Evolutionary conservation across 2,113 vertebrate genomes (phyloP).

Genomic region (Numida meleagris): DNA sequence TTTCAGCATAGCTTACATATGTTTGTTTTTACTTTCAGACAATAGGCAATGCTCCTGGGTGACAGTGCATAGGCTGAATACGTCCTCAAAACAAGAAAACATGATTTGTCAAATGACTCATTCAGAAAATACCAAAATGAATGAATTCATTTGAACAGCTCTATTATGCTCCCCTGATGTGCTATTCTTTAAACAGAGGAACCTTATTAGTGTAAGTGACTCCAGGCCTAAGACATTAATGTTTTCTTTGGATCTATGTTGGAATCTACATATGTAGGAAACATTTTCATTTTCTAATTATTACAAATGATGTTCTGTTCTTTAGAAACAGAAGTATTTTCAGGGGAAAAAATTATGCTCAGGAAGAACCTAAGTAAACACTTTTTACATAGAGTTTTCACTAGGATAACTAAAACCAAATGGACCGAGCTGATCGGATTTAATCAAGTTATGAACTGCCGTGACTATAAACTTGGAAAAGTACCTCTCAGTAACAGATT

Average conservation of each 20-base stretch:
- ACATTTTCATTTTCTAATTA: slow-evolving; percentile 56
- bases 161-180: slow-evolving; percentile 42
- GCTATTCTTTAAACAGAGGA: slow-evolving; percentile 51
- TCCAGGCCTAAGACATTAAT: slow-evolving; percentile 20
- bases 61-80: slow-evolving; percentile 9
- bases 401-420: slow-evolving; percentile 10
- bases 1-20: slow-evolving; percentile 31
- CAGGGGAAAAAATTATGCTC: background rate
- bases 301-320: slow-evolving; percentile 37
- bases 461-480: background rate
- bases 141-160: slow-evolving; percentile 26
- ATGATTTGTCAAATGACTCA: background rate
- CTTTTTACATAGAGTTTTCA: slow-evolving; percentile 8
- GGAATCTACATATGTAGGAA: slow-evolving; percentile 49
- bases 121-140: slow-evolving; percentile 43
- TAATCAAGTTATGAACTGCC: background rate
- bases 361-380: slow-evolving; percentile 34
- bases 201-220: slow-evolving; percentile 41
- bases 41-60: slow-evolving; percentile 47
- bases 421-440: background rate
- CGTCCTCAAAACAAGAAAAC: slow-evolving; percentile 19
- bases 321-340: slow-evolving; percentile 35
- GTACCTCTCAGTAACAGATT: background rate
- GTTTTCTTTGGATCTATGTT: slow-evolving; percentile 50
- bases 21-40: slow-evolving; percentile 54